Evolutionary conservation across 2,797 vertebrate species (phyloP), one percentile per base, ranked within the genome.

Genomic region (Spea hammondii): DNA sequence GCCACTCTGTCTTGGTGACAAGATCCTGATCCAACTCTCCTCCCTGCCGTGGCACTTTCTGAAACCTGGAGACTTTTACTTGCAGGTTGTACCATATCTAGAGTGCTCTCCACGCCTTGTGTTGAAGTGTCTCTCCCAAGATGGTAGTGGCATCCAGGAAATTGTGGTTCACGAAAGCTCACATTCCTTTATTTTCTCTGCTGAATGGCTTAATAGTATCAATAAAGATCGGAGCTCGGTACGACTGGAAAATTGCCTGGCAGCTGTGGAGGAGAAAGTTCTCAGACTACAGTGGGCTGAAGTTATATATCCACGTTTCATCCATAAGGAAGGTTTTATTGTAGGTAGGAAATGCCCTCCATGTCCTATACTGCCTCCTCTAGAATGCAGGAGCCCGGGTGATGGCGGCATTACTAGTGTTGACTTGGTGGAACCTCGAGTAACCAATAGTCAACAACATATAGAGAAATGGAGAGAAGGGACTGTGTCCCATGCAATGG

Each of bases 21-120:
- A 94, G 83, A 92, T 97, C 72, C 94, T 96, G 0, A 93, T 97
- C 5, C 96, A 97, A 83, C 91, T 97, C 44, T 94, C 95, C n/a
- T 95, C 95, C 10, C 82, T 97, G 78, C 95, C 96, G 84, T 97
- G 95, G 95, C 93, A 95, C 88, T 91, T 93, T 65, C 90, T 97
- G 81, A 92, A 92, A 77, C 90, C 93, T 1, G 95, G 94, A 10
- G 96, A 97, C 90, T 97, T 97, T 92, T 97, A 97, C 89, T 92
- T 97, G 67, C 96, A 97, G 88, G 94, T 97, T 83, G 95, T 96
- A 68, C 95, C 96, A 77, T 95, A 95, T 77, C 93, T 94, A 13
- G 94, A 94, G 0, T 93, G 94, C 50, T 93, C 94, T 72, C 95
- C 96, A 5, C 92, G 94, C 1, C 89, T 97, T 84, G 93, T 95